These are phyloP conservation scores for Drosophila quadrilineata DNA, from an alignment of 1,140 invertebrate genomes.

Conservation along the genomic window DNA sequence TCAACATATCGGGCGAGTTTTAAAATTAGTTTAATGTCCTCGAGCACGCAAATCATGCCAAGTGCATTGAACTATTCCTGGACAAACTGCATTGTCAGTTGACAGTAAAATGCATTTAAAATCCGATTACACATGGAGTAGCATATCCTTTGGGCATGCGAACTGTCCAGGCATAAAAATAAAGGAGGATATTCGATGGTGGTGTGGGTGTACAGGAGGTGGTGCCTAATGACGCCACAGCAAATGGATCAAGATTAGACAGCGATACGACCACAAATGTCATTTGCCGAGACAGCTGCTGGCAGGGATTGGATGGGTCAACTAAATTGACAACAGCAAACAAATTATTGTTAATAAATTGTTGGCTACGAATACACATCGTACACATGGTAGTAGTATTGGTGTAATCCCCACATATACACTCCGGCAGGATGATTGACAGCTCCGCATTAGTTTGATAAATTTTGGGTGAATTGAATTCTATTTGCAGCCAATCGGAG, in stretches of 20 bases:
- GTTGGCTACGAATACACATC: background rate
- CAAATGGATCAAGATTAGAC: constrained; percentile 54
- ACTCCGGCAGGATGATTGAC: background rate
- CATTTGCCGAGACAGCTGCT: too few relatives aligned
- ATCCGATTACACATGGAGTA: constrained; percentile 30
- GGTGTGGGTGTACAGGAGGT: background rate
- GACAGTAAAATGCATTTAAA: constrained; percentile 48
- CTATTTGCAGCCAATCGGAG: constrained; percentile 55
- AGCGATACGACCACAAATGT: background rate
- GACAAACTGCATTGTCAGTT: constrained; percentile 14
- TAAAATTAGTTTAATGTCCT: constrained; percentile 38
- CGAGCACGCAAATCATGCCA: constrained; percentile 45
- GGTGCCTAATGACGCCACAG: constrained; percentile 27
- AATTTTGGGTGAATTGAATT: constrained; percentile 1
- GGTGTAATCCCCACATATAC: background rate
- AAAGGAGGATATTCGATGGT: background rate
- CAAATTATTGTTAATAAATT: constrained; percentile 60
- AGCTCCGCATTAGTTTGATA: background rate
- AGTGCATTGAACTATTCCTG: constrained; percentile 52
- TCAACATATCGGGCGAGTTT: background rate
- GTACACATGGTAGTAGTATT: background rate
- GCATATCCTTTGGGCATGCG: background rate
- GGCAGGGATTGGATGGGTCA: background rate
- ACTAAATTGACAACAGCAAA: constrained; percentile 40
- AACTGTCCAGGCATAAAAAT: background rate